Base-by-base conservation (phyloP, 2,888 invertebrate genomes). In the Eupithecia vulgata region DNA sequence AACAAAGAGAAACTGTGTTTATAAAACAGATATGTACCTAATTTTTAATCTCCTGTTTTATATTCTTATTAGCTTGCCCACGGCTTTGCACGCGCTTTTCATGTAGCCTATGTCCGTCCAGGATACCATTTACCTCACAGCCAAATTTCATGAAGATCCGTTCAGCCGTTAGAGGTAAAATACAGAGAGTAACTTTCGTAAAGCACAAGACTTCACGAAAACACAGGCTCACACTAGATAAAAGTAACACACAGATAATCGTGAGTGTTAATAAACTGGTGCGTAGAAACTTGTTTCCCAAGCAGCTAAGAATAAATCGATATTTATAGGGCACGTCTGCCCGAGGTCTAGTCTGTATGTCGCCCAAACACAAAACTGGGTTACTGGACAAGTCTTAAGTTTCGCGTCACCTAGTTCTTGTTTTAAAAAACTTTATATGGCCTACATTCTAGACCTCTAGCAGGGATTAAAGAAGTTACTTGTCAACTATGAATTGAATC, bases 261-360 rank as follows among this genome's bases (percentile, higher is more conserved):
- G 21, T 3, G 52, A 21, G 52, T 57, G 12, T 25, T 57, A 57
- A 13, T 57, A 25, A 12, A 57, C 0, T n/a, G 21, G 37, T 37
- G 35, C 62, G 62, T 67, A 65, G 42, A 69, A 74, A 62, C 68
- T 71, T 40, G 70, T 68, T 70, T 68, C 67, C 17, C 45, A 52
- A 59, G 21, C 48, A 67, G 67, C n/a, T 52, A 35, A 64, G 37
- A 64, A 75, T 21, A 25, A 40, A 40, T 72, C 75, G 66, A 70
- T 75, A 72, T 57, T 68, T 25, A 74, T 71, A 52, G 70, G 62
- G 15, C 15, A 70, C 25, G 70, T 76, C 70, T 72, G 62, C 45
- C 64, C 66, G 67, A 59, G 45, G 73, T 76, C 62, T 62, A 72
- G 65, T 25, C 45, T 72, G 30, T 71, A 64, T 30, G 48, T 68